These are phyloP conservation scores for Drosophila kuntzei DNA, from an alignment of 2,888 invertebrate genomes.

Conservation along the genomic window DNA sequence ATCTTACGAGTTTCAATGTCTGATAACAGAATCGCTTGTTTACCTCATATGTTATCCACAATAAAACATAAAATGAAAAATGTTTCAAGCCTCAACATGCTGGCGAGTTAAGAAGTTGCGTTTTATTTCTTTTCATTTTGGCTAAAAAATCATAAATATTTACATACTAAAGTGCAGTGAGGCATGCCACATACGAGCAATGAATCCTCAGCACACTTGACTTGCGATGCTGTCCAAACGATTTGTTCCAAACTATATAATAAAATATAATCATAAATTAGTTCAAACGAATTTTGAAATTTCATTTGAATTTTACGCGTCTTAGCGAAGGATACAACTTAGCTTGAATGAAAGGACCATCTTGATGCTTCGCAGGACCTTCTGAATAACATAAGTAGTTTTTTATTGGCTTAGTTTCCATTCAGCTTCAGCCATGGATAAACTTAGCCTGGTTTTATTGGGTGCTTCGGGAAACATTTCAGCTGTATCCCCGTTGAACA, in stretches of 20 bases:
- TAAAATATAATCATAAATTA: constrained; percentile 62
- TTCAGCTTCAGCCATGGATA: constrained; percentile 43
- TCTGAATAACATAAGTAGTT: constrained; percentile 32
- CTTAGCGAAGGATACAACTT: not conserved
- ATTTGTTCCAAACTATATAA: constrained; percentile 27
- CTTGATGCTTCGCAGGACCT: constrained; percentile 37
- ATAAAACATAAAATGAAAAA: constrained; percentile 11
- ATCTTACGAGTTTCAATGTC: not conserved
- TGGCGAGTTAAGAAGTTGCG: constrained; percentile 4
- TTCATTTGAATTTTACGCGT: constrained; percentile 47
- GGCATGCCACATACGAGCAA: constrained; percentile 31
- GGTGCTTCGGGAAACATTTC: constrained; percentile 32
- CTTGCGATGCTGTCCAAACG: constrained; percentile 22
- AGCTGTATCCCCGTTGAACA: constrained; percentile 22
- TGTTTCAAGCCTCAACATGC: not conserved
- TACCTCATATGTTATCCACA: constrained; percentile 13
- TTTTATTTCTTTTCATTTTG: constrained; percentile 13
- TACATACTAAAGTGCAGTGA: constrained; percentile 41
- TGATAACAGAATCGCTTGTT: constrained; percentile 10
- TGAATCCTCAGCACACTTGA: constrained; percentile 36
- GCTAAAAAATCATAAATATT: constrained; percentile 32
- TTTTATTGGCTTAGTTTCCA: constrained; percentile 43
- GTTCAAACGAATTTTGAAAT: constrained; percentile 44
- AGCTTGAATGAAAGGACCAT: not conserved
- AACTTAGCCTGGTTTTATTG: constrained; percentile 21